These are phyloP conservation scores for Xanthia togata DNA, from an alignment of 2,888 invertebrate genomes.

Conservation along the genomic window DNA sequence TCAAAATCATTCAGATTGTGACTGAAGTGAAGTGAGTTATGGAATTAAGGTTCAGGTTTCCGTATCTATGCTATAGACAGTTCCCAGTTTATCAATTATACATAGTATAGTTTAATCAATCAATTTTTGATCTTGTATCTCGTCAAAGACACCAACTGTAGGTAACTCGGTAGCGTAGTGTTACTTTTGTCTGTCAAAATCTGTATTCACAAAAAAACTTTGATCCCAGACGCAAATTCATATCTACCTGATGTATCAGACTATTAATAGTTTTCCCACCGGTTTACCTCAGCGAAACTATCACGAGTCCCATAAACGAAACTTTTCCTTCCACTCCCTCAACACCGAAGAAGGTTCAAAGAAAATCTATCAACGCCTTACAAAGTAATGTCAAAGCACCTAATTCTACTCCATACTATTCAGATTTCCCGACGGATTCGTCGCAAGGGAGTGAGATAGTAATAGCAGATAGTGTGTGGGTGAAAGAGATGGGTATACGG, in stretches of 20 bases:
- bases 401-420: conserved; percentile 85
- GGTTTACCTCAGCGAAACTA: conserved; percentile 34
- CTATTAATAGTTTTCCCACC: conserved; percentile 1
- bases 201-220: background rate
- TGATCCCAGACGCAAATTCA: background rate
- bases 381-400: conserved; percentile 88
- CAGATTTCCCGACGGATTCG: conserved; percentile 88
- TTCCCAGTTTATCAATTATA: background rate
- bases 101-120: background rate
- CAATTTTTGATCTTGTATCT: background rate
- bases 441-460: conserved; percentile 69
- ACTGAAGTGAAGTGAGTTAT: too few relatives aligned
- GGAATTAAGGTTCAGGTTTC: background rate
- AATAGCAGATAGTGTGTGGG: conserved; percentile 52
- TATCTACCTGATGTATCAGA: conserved; percentile 16
- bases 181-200: too few relatives aligned
- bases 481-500: conserved; percentile 80
- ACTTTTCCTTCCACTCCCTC: conserved; percentile 61
- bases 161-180: background rate
- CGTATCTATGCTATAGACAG: background rate
- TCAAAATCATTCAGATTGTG: too few relatives aligned
- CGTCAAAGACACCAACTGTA: background rate
- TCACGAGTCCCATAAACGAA: conserved; percentile 47
- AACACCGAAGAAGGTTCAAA: conserved; percentile 77
- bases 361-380: conserved; percentile 86